Conservation (phyloP, 2,888 invertebrate genomes). For the Digitonthophagus gazella region DNA sequence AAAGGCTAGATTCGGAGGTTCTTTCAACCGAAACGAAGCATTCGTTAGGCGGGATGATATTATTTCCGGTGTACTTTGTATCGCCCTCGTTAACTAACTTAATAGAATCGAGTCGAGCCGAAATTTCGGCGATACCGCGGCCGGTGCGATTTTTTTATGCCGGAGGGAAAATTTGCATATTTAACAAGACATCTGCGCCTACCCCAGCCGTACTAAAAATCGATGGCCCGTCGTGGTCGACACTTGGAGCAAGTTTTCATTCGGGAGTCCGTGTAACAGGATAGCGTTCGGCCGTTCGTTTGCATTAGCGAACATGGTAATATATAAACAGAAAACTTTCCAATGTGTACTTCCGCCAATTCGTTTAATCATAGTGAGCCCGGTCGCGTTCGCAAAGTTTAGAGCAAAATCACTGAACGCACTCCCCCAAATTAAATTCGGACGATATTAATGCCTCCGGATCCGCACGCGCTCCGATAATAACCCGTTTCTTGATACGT, state of each 20-base stretch:
- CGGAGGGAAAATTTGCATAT: slow-evolving; percentile 1
- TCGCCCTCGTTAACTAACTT: slow-evolving; percentile 48
- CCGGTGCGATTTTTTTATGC: neutral
- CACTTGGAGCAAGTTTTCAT: neutral
- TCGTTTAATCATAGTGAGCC: slow-evolving; percentile 36
- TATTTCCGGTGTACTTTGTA: neutral
- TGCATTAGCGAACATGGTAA: neutral
- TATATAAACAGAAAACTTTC: slow-evolving; percentile 9
- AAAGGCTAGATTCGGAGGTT: too few relatives aligned
- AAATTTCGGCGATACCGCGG: neutral
- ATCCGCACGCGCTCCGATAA: slow-evolving; percentile 23
- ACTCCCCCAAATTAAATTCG: slow-evolving; percentile 38
- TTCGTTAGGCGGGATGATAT: neutral
- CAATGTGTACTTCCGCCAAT: slow-evolving; percentile 24
- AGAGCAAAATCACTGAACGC: slow-evolving; percentile 35
- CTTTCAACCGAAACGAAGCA: too few relatives aligned
- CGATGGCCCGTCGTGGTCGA: neutral
- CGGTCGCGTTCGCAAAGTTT: slow-evolving; percentile 34
- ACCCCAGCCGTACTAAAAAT: neutral
- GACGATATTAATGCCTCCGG: slow-evolving; percentile 37
- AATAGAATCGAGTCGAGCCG: slow-evolving; percentile 43
- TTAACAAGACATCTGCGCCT: neutral
- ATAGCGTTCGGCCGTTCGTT: neutral
- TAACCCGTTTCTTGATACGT: slow-evolving; percentile 8
- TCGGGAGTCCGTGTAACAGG: neutral